phyloP scores from a whole-genome alignment of 2,888 invertebrate genomes.

The Zelleria hepariella region DNA sequence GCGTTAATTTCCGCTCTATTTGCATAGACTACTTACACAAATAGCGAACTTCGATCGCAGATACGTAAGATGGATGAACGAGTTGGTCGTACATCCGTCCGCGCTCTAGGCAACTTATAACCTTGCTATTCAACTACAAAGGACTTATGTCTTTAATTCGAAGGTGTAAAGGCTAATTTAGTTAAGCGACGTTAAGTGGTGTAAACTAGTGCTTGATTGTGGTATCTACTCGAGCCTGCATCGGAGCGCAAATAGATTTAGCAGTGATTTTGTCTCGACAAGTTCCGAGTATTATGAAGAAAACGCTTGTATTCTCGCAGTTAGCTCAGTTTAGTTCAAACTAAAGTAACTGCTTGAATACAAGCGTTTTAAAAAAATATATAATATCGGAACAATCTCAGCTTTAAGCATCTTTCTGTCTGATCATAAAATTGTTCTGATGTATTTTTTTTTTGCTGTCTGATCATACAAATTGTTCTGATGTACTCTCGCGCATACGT shows the following conservation, averaged over 20 bases:
- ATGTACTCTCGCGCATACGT: too few species aligned
- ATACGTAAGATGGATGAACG: constrained; percentile 3
- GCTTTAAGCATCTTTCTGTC: background rate
- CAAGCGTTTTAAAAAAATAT: too few species aligned
- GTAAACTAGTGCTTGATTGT: background rate
- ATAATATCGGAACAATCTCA: too few species aligned
- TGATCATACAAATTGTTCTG: too few species aligned
- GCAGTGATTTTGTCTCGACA: background rate
- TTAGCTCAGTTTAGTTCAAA: background rate
- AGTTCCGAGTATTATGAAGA: background rate
- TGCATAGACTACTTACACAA: constrained; percentile 5
- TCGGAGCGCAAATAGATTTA: background rate
- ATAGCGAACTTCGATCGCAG: constrained; percentile 3
- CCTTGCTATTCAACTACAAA: background rate
- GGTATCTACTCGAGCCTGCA: background rate
- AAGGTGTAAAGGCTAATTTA: background rate
- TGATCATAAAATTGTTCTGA: background rate
- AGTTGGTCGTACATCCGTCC: constrained; percentile 2
- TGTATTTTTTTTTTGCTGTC: too few species aligned
- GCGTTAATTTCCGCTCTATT: constrained; percentile 5
- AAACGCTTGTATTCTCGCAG: background rate
- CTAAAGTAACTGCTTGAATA: background rate
- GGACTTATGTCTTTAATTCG: background rate
- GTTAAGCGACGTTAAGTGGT: background rate
- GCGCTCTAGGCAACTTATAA: constrained; percentile 2